Evolutionary conservation across 2,797 vertebrate species (phyloP), one percentile per base, ranked within the genome.

Genomic region (Threskiornis aethiopicus): DNA sequence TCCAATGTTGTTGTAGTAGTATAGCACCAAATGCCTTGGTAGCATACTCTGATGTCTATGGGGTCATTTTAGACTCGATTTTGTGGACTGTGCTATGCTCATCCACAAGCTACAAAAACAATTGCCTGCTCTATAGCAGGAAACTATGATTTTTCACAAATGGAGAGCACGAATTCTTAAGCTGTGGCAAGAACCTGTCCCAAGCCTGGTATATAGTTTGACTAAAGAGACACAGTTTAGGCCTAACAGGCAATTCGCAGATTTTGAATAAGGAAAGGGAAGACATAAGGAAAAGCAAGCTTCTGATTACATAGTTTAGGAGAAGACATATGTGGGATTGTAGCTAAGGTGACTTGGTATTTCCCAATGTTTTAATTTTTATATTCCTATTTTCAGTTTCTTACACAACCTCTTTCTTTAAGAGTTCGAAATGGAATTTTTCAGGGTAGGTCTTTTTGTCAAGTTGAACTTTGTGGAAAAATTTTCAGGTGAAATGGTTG

Each of bases 1-100:
- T 29, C 21, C 37, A 65, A 20, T 0, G 0, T 17, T 26, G 14
- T 41, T 73, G 7, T 47, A 49, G 14, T 73, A 22, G 8, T 51
- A 22, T 12, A 71, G 33, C 19, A 46, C 33, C 0, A 0, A 54
- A 31, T 59, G 47, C 35, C 67, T 55, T 55, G 39, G 29, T 51
- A 82, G 52, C 29, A 75, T 71, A 29, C 9, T 37, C 19, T 71
- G 26, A 24, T 39, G 11, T 49, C 35, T 41, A 7, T 35, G 58
- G 19, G 29, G 5, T 29, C 33, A 28, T 54, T 75, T 24, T 22
- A 75, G 44, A 37, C 26, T 46, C 13, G 24, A 25, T 80, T 79
- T 79, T 80, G 54, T 64, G 18, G 37, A 33, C 9, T 11, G 16
- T 55, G 15, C 42, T 57, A 11, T 46, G 18, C 72, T 94, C 2